Percentiles rank a stretch among this genome's conserved stretches.
These are phyloP conservation scores for Chelidonichthys spinosus DNA, from an alignment of 2,797 vertebrate species.

Conservation along the genomic window DNA sequence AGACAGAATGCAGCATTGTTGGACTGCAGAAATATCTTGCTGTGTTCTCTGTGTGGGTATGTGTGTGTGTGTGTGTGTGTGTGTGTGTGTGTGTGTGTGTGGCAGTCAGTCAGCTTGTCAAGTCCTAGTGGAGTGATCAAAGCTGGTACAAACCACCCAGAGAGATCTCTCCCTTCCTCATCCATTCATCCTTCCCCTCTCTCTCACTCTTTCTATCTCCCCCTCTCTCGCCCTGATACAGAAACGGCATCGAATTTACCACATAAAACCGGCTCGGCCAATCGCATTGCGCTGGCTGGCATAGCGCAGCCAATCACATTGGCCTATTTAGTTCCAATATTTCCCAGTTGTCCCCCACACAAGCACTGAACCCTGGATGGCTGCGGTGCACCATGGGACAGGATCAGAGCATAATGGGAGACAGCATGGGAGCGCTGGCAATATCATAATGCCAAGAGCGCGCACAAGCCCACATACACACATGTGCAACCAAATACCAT, in stretches of 20 bases:
- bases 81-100: constrained; percentile 35
- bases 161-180: constrained; percentile 70
- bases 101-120: constrained; percentile 73
- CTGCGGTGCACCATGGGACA: constrained; percentile 73
- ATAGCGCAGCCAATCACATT: constrained; percentile 61
- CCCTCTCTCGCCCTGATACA: constrained; percentile 46
- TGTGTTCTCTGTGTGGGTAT: constrained; percentile 31
- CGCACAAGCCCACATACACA: constrained; percentile 5
- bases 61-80: constrained; percentile 19
- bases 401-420: constrained; percentile 77
- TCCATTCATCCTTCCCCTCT: constrained; percentile 54
- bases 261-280: constrained; percentile 58
- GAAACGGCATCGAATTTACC: constrained; percentile 59
- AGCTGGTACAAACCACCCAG: constrained; percentile 80
- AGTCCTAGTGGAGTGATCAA: constrained; percentile 79
- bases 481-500: constrained; percentile 30
- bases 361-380: constrained; percentile 69
- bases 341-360: constrained; percentile 65
- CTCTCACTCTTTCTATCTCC: constrained; percentile 9
- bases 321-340: constrained; percentile 68
- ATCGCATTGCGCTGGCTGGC: constrained; percentile 32
- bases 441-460: constrained; percentile 62
- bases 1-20: constrained; percentile 74
- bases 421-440: constrained; percentile 73
- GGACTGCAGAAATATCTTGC: constrained; percentile 53